These are phyloP conservation scores for Eulithis testata DNA, from an alignment of 2,888 invertebrate species.

Conservation along the genomic window DNA sequence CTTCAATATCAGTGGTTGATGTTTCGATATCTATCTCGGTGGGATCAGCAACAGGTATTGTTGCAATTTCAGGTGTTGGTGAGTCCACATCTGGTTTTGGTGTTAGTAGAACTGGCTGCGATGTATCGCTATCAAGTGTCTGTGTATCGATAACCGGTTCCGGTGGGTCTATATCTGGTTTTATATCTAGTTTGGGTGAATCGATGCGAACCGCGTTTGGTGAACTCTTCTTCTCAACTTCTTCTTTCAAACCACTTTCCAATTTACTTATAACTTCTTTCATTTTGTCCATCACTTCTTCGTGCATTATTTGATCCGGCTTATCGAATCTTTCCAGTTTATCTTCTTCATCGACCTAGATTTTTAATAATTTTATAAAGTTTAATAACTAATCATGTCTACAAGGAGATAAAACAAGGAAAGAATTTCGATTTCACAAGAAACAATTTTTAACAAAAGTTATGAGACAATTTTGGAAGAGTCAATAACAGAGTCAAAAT, in stretches of 20 bases:
- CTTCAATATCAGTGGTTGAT: constrained; percentile 18
- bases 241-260: constrained; percentile 62
- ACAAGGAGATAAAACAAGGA: constrained; percentile 21
- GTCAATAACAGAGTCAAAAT: neutral
- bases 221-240: constrained; percentile 27
- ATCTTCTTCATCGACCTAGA: constrained; percentile 67
- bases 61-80: constrained; percentile 2
- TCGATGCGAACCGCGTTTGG: constrained; percentile 29
- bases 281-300: constrained; percentile 71
- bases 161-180: neutral
- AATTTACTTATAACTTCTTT: constrained; percentile 75
- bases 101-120: neutral
- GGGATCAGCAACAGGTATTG: neutral
- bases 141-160: constrained; percentile 10
- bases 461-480: constrained; percentile 1
- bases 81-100: constrained; percentile 3
- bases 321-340: constrained; percentile 70
- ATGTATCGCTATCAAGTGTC: constrained; percentile 16
- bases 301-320: constrained; percentile 61
- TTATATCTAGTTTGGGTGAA: constrained; percentile 41
- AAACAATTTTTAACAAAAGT: neutral
- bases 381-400: constrained; percentile 23
- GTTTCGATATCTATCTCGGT: constrained; percentile 10
- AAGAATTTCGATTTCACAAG: constrained; percentile 7
- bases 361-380: constrained; percentile 33